Evolutionary conservation across 1,140 invertebrate species (phyloP).

Genomic region (Polyergus mexicanus): DNA sequence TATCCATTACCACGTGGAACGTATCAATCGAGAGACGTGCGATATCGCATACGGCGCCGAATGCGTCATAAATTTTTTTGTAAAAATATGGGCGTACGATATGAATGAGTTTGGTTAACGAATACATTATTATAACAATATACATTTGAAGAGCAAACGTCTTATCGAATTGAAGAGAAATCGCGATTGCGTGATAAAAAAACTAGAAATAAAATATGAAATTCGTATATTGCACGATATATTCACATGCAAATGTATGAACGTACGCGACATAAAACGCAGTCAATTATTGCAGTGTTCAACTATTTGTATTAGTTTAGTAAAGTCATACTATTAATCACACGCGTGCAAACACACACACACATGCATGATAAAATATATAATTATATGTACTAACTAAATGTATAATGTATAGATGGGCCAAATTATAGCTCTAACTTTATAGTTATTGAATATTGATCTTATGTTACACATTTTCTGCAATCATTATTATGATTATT

Average conservation of each 20-base stretch:
- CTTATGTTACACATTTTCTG: no score
- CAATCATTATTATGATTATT: no score
- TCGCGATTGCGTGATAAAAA: background rate
- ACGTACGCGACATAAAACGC: background rate
- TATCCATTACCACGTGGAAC: background rate
- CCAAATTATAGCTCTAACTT: background rate
- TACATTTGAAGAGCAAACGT: background rate
- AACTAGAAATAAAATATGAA: slow-evolving; percentile 11
- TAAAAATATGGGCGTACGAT: background rate
- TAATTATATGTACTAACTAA: slow-evolving; percentile 10
- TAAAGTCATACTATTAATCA: slow-evolving; percentile 24
- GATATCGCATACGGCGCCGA: background rate
- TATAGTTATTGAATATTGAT: background rate
- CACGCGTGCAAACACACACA: no score
- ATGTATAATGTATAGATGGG: background rate
- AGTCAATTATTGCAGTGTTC: background rate
- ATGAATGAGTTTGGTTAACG: slow-evolving; percentile 18
- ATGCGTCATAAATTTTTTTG: background rate
- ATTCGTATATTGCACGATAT: background rate
- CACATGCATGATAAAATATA: background rate
- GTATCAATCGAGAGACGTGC: slow-evolving; percentile 5
- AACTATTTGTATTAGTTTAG: background rate
- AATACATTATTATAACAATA: slow-evolving; percentile 29
- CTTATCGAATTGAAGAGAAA: slow-evolving; percentile 3
- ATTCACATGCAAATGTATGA: slow-evolving; percentile 20